A percentile compares a stretch with the other conserved stretches of the same genome.
Conservation (phyloP, 1,140 invertebrate genomes). For the Drosophila busckii region DNA sequence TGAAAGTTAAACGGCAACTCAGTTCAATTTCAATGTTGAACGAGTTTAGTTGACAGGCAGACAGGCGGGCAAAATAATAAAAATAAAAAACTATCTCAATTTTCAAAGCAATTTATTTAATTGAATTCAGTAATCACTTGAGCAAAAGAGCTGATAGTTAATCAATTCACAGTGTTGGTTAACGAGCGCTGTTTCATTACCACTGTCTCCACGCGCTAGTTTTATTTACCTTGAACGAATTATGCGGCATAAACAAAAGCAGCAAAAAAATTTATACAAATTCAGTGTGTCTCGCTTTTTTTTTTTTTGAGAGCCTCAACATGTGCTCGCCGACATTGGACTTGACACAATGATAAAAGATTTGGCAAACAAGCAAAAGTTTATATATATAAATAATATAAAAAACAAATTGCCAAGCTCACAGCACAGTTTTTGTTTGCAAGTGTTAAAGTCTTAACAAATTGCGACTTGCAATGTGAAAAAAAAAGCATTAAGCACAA, state of each 20-base stretch:
- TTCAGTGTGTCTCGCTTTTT: background rate
- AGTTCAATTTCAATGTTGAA: constrained; percentile 35
- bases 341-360: constrained; percentile 44
- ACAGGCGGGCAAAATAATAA: constrained; percentile 7
- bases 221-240: constrained; percentile 32
- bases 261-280: constrained; percentile 5
- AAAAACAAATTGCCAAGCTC: constrained; percentile 26
- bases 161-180: constrained; percentile 30
- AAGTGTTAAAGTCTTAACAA: constrained; percentile 37
- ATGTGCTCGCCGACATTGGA: constrained; percentile 24
- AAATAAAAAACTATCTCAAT: constrained; percentile 61
- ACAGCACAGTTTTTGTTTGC: too few species aligned
- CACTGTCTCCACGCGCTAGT: constrained; percentile 17
- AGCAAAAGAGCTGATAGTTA: constrained; percentile 12
- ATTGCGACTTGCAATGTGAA: constrained; percentile 16
- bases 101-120: constrained; percentile 71
- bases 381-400: constrained; percentile 25
- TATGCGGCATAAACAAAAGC: background rate
- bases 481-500: constrained; percentile 36
- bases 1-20: constrained; percentile 45
- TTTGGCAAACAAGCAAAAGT: constrained; percentile 35
- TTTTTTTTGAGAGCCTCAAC: constrained; percentile 11
- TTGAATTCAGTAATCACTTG: constrained; percentile 66
- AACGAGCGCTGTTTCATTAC: constrained; percentile 8
- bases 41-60: constrained; percentile 20